phyloP scores from a whole-genome alignment of 2,797 vertebrate species.

The Lemur catta region DNA sequence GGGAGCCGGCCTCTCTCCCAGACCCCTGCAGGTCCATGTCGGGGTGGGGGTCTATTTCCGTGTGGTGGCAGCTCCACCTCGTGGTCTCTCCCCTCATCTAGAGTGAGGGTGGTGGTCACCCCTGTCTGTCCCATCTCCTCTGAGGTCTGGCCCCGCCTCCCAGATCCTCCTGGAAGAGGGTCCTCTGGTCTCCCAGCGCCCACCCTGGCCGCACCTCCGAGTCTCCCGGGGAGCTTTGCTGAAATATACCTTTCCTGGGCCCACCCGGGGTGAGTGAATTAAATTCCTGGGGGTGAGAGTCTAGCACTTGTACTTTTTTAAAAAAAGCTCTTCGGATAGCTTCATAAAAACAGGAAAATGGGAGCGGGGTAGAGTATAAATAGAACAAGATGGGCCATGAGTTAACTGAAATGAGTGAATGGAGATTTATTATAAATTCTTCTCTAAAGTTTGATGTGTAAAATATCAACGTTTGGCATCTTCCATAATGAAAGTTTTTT shows the following conservation, averaged over 20 bases:
- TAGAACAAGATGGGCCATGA: too few species aligned
- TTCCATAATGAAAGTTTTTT: background rate
- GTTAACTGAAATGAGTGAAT: accelerated
- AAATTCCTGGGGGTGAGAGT: background rate
- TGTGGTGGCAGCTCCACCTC: background rate
- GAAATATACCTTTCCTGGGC: background rate
- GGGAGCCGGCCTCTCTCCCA: background rate
- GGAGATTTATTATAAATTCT: too few species aligned
- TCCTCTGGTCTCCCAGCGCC: accelerated
- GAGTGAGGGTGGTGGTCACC: background rate
- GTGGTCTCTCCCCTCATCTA: background rate
- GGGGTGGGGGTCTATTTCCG: accelerated
- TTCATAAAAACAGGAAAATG: background rate
- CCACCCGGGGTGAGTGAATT: background rate
- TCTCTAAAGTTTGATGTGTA: background rate
- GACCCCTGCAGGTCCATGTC: background rate
- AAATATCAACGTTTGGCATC: background rate
- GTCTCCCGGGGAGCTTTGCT: background rate
- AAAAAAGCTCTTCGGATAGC: background rate
- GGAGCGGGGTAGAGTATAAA: background rate
- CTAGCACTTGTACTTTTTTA: background rate
- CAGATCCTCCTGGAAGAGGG: background rate
- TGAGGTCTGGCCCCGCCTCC: accelerated
- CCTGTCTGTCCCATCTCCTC: background rate
- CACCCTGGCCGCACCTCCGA: background rate